Conservation (phyloP, 2,888 invertebrate genomes). For the Callyntrura guangdongensis region DNA sequence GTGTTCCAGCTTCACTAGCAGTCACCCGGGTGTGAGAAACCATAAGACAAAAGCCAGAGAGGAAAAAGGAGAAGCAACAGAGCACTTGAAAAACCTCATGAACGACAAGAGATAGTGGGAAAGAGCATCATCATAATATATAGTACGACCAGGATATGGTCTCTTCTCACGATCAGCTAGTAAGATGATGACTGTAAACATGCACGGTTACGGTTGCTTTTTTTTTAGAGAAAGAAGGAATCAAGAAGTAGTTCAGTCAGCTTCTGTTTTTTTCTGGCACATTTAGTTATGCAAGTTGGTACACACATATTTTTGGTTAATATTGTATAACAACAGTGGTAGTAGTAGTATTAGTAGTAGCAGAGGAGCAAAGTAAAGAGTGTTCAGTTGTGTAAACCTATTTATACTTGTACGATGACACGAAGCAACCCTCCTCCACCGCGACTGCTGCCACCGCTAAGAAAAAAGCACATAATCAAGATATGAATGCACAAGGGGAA, state of each 20-base stretch:
- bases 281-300: constrained; percentile 31
- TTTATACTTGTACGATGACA: too few species aligned
- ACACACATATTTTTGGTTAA: neutral
- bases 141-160: constrained; percentile 1
- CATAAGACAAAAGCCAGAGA: neutral
- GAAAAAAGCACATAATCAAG: constrained; percentile 62
- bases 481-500: constrained; percentile 66
- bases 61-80: too few species aligned
- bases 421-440: too few species aligned
- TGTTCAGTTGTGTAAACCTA: too few species aligned
- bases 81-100: too few species aligned
- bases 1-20: neutral
- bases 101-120: constrained; percentile 25
- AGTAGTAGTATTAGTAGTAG: neutral
- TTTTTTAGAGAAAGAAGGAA: neutral
- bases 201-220: neutral
- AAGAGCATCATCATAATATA: constrained; percentile 9
- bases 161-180: neutral
- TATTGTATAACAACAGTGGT: constrained; percentile 1
- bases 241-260: constrained; percentile 12
- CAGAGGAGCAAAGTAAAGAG: too few species aligned
- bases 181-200: neutral
- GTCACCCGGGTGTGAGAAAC: neutral
- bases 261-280: constrained; percentile 10
- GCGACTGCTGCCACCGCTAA: neutral